Evolutionary conservation across 2,113 vertebrate genomes (phyloP).

Genomic region (Rhinogobius similis): DNA sequence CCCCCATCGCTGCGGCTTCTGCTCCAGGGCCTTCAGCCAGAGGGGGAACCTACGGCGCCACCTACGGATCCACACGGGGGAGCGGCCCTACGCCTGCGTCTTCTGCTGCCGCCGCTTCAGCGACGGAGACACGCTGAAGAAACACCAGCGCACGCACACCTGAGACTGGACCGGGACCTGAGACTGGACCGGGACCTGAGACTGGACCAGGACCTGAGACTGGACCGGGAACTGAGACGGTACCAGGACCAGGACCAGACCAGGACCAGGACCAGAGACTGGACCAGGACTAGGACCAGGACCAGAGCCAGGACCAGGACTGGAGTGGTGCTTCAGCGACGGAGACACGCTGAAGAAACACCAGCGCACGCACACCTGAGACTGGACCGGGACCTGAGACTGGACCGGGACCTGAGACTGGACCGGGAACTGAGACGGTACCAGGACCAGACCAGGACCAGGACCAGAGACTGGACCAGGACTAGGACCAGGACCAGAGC

Average conservation of each 20-base stretch:
- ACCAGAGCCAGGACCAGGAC: no score
- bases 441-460: neutral
- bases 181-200: neutral
- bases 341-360: constrained; percentile 74
- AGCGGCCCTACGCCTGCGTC: constrained; percentile 73
- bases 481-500: neutral
- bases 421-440: neutral
- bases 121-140: constrained; percentile 73
- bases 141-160: constrained; percentile 68
- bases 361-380: constrained; percentile 55
- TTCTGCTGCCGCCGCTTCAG: constrained; percentile 71
- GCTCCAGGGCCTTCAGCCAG: constrained; percentile 78
- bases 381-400: no score
- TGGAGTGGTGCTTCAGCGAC: constrained; percentile 67
- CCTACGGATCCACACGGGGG: constrained; percentile 74
- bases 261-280: neutral
- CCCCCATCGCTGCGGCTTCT: constrained; percentile 77
- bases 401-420: no score
- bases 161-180: neutral
- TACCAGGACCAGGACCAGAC: neutral
- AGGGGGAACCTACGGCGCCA: constrained; percentile 74
- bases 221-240: neutral
- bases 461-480: no score
- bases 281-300: neutral
- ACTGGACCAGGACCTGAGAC: neutral